phyloP scores from a whole-genome alignment of 2,888 invertebrate species.

The Ectobius pallidus region DNA sequence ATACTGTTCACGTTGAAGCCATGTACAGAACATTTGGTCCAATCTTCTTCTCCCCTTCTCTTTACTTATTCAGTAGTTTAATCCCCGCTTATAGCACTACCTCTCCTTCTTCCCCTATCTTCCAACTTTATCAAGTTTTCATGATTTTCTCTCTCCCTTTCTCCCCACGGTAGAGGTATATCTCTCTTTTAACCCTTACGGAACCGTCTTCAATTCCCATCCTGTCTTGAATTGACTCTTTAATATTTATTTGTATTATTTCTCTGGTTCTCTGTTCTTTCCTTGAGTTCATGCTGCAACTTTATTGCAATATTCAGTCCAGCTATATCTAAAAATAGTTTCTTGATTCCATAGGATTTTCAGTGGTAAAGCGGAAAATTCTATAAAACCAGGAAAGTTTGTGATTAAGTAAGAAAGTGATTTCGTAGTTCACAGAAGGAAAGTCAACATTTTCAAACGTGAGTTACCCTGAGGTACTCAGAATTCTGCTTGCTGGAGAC shows the following conservation, averaged over 20 bases:
- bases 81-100: slow-evolving; percentile 31
- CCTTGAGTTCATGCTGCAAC: neutral
- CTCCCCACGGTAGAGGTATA: neutral
- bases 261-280: neutral
- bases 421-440: too few relatives aligned
- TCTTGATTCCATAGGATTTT: neutral
- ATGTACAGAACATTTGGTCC: slow-evolving; percentile 27
- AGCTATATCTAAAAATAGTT: neutral
- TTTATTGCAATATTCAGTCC: neutral
- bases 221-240: slow-evolving; percentile 29
- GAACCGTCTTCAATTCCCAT: slow-evolving; percentile 1
- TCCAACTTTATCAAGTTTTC: slow-evolving; percentile 27
- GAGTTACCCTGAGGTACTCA: too few relatives aligned
- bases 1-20: neutral
- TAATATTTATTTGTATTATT: slow-evolving; percentile 32
- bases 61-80: slow-evolving; percentile 29
- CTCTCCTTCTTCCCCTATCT: slow-evolving; percentile 10
- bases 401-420: too few relatives aligned
- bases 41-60: slow-evolving; percentile 26
- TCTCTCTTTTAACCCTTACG: slow-evolving; percentile 13
- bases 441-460: too few relatives aligned
- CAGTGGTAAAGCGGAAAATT: neutral
- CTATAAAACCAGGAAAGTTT: neutral
- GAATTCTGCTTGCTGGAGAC: too few relatives aligned
- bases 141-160: slow-evolving; percentile 18